These are phyloP conservation scores for Pantherophis guttatus DNA, from an alignment of 2,113 vertebrate genomes.

Conservation along the genomic window DNA sequence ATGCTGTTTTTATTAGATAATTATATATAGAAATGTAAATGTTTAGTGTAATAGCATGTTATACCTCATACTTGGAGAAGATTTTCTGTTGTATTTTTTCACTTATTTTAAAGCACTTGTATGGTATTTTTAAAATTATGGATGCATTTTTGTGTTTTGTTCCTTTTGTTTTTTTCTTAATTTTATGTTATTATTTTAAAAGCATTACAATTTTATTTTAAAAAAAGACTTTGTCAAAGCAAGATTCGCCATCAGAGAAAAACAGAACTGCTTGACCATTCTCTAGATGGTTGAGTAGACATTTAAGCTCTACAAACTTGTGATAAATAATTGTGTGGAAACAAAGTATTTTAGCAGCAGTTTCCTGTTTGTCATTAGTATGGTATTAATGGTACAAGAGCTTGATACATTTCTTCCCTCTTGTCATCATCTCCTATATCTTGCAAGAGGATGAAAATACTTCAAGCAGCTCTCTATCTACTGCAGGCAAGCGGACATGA, in stretches of 20 bases:
- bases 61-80: too few species aligned
- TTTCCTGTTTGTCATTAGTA: not conserved
- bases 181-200: not conserved
- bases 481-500: not conserved
- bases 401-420: not conserved
- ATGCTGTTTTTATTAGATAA: too few species aligned
- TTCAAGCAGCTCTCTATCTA: not conserved
- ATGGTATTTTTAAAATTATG: not conserved
- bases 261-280: not conserved
- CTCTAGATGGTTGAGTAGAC: not conserved
- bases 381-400: conserved; percentile 5
- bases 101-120: not conserved
- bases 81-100: not conserved
- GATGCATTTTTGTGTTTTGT: not conserved
- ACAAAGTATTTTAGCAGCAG: not conserved
- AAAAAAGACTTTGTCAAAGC: not conserved
- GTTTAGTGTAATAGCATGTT: too few species aligned
- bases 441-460: not conserved
- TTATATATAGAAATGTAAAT: too few species aligned
- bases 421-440: not conserved
- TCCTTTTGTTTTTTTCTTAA: not conserved
- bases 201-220: not conserved
- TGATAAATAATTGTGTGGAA: not conserved
- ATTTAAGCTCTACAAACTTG: not conserved
- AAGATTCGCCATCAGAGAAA: not conserved